Percentiles rank a stretch among this genome's conserved stretches.
These are phyloP conservation scores for Drosophila meridiana DNA, from an alignment of 2,888 invertebrate species.

Conservation along the genomic window DNA sequence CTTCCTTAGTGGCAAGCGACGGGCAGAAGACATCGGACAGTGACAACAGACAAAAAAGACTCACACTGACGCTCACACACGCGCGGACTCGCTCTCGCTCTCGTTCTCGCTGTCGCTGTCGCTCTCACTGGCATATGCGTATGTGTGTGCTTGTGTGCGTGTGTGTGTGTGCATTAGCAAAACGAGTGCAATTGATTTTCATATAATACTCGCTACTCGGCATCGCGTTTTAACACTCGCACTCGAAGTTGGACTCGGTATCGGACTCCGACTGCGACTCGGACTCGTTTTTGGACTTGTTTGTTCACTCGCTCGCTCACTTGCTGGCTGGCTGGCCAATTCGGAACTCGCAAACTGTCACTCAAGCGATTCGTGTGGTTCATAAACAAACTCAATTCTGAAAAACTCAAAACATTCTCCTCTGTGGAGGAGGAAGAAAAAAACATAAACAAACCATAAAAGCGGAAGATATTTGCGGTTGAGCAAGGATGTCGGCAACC, in stretches of 20 bases:
- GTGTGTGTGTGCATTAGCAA: conserved; percentile 50
- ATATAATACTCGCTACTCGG: conserved; percentile 42
- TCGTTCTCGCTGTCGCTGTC: neutral
- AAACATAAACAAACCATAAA: conserved; percentile 5
- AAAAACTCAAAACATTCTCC: conserved; percentile 16
- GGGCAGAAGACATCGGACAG: conserved; percentile 20
- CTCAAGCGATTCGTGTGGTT: conserved; percentile 42
- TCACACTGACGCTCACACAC: conserved; percentile 47
- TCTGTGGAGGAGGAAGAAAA: neutral
- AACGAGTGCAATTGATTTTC: conserved; percentile 70
- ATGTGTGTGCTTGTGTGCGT: conserved; percentile 22
- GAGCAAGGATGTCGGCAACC: conserved; percentile 49
- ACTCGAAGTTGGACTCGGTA: conserved; percentile 19
- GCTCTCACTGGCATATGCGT: neutral
- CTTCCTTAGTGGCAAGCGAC: conserved; percentile 20
- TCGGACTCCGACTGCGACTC: conserved; percentile 32
- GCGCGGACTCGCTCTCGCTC: conserved; percentile 17
- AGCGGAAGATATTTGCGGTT: neutral
- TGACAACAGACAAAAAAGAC: conserved; percentile 49
- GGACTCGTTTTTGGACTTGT: conserved; percentile 8
- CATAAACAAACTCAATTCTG: conserved; percentile 54
- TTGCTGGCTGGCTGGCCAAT: neutral
- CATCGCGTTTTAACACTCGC: conserved; percentile 29
- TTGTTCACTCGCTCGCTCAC: neutral
- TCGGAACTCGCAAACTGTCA: conserved; percentile 20